phyloP scores from a whole-genome alignment of 2,113 vertebrate genomes.

The Thamnophis sirtalis region DNA sequence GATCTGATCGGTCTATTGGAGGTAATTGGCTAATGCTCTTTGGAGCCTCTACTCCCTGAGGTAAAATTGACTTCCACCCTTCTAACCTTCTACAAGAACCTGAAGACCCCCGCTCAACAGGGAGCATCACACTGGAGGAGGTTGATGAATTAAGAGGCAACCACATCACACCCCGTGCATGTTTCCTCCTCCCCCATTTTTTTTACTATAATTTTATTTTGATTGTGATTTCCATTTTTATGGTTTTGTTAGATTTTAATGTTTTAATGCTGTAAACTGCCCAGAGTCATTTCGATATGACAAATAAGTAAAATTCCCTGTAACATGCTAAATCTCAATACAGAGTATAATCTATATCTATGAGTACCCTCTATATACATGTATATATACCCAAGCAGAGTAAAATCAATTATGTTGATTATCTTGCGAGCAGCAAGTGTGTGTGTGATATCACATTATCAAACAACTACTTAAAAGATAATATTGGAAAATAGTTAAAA shows the following conservation, averaged over 20 bases:
- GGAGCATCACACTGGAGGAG: neutral
- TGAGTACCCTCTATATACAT: neutral
- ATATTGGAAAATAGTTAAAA: neutral
- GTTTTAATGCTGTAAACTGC: neutral
- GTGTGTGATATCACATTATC: neutral
- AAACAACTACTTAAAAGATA: neutral
- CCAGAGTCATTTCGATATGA: neutral
- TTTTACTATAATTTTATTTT: neutral
- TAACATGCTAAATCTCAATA: neutral
- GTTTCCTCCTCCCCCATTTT: neutral
- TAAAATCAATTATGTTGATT: neutral
- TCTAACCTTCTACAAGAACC: neutral
- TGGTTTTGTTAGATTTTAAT: neutral
- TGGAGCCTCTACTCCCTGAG: neutral
- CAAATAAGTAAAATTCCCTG: neutral
- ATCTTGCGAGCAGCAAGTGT: neutral
- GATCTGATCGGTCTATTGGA: no score
- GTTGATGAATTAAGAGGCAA: neutral
- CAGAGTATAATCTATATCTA: neutral
- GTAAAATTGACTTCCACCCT: neutral
- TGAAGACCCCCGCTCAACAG: neutral
- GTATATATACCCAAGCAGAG: neutral
- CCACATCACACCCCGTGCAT: neutral
- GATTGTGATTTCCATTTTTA: neutral
- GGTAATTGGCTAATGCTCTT: neutral